Evolutionary conservation across 2,888 invertebrate species (phyloP), one percentile per base, ranked within the genome.

Genomic region (Petrolisthes manimaculis): DNA sequence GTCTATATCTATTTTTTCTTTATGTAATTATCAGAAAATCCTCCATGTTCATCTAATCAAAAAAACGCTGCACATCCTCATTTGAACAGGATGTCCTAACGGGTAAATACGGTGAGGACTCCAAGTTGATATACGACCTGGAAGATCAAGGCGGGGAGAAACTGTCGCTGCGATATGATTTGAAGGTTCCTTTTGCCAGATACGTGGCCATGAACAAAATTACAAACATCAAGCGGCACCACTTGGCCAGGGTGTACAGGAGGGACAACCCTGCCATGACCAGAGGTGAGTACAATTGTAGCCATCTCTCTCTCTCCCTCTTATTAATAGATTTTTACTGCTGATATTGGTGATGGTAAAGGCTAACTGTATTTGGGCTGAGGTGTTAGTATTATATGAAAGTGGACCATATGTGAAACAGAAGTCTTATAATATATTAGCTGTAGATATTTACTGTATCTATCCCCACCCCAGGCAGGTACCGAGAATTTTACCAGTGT

Each of bases 81-180:
- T 93, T 92, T 12, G 92, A 92, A 53, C 93, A 98, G 97, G 98
- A 99, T 93, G 98, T 99, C 4, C 94, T 99, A 83, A 98, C 98
- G 37, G 99, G 99, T 80, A 99, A 99, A 94, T 99, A 99, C 94
- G 99, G 99, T 0, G 99, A 99, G 94, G 99, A 99, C 93, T 97
- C 99, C 0, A 99, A 99, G 93, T 94, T 99, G 12, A 99, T 99
- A 89, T 99, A 99, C 93, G 99, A 99, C 93, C 94, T 99, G 78
- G 97, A 97, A 93, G 99, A 99, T 94, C 99, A 99, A 94, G 99
- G 99, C 86, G 99, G 99, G 55, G 99, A 99, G 94, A 96, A 98
- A 89, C 94, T 99, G 78, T 97, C 99, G 0, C 94, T 99, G 90
- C 95, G 99, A 90, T 99, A 99, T 93, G 99, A 99, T 93, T 94